Evolutionary conservation across 1,140 invertebrate genomes (phyloP), one percentile per base, ranked within the genome.

Genomic region (Carposina sasakii): DNA sequence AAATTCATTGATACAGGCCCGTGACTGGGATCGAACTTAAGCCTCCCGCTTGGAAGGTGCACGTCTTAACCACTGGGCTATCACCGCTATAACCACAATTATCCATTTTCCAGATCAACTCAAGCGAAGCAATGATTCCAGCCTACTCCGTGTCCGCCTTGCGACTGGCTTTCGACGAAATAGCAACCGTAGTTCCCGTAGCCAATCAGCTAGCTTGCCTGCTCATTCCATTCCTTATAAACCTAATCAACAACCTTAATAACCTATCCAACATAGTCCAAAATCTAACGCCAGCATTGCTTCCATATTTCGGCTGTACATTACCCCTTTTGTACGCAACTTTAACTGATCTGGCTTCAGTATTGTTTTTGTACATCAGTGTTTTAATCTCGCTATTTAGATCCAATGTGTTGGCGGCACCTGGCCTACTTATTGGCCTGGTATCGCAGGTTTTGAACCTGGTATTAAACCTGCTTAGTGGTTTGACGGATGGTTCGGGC

Each of bases 301-400:
- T 82, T 17, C 78, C 78, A 4, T 81, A 82, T 24, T 82, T 82
- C 36, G 76, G 78, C 0, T 81, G 76, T 33, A 82, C 76, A 0
- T 45, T 82, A n/a, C 78, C 78, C 0, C 48, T 82, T 6, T 31
- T 82, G 0, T 82, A 82, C 10, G 75, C 78, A 0, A 81, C 78
- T 1, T 52, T 82, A 22, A 81, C 78, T 10, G 78, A 82, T 49
- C 44, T 82, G n/a, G 75, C 76, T 0, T 81, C 76, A 2, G 78
- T 82, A 0, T 42, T 82, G 0, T 81, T 82, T 44, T 41, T 82
- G 10, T 82, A 82, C 34, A 81, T 82, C 2, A 81, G 78, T 50
- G 73, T 81, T 0, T 28, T 82, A 0, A 77, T 82, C 21, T 82
- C 78, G 0, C 34, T 82, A 12, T 81, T 82, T 16, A 59, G 76